These are phyloP conservation scores for Megaptera novaeangliae DNA, from an alignment of 2,113 vertebrate genomes.

Conservation along the genomic window DNA sequence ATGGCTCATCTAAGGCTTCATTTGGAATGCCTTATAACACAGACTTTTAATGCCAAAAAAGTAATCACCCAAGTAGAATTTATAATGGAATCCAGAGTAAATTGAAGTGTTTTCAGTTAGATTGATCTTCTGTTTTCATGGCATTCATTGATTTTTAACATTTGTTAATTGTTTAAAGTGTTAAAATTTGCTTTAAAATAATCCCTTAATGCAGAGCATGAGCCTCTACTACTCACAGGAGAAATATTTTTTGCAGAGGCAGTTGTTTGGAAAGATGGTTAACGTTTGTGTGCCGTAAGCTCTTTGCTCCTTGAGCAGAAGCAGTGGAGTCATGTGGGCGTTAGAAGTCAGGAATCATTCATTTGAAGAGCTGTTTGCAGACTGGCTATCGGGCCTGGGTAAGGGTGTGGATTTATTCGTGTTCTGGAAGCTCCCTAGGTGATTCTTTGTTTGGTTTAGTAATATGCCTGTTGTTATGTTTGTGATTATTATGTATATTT, in stretches of 20 bases:
- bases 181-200: constrained; percentile 13
- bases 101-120: constrained; percentile 9
- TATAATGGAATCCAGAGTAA: constrained; percentile 16
- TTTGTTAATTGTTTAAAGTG: background rate
- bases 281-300: background rate
- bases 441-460: constrained; percentile 27
- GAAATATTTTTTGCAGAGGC: background rate
- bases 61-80: background rate
- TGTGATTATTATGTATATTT: constrained; percentile 39
- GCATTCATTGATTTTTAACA: background rate
- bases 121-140: background rate
- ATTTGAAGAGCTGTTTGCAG: background rate
- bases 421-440: background rate
- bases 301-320: background rate
- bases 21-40: background rate
- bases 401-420: background rate
- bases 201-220: background rate
- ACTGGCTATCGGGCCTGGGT: background rate
- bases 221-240: background rate
- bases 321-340: background rate
- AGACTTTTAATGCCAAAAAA: background rate
- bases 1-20: background rate
- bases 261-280: background rate
- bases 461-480: background rate
- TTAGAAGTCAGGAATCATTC: background rate